Conservation (phyloP, 2,888 invertebrate genomes). For the Pyrrhosoma nymphula region DNA sequence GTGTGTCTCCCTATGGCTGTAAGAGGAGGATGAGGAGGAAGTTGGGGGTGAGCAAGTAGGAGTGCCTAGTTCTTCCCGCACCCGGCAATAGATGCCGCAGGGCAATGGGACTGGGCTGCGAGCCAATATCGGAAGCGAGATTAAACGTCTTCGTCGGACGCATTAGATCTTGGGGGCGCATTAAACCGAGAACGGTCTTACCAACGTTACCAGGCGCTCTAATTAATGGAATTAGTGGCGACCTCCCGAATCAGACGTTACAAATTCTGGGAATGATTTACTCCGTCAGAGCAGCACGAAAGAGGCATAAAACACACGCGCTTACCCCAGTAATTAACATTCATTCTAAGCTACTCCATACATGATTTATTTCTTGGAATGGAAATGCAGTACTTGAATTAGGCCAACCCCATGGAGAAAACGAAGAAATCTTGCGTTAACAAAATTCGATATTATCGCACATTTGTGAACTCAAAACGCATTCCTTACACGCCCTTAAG, state of each 20-base stretch:
- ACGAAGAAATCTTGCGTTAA: background rate
- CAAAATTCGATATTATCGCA: too few relatives aligned
- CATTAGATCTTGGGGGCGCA: slow-evolving; percentile 26
- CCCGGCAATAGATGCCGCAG: background rate
- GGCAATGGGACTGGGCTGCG: background rate
- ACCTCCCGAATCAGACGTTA: background rate
- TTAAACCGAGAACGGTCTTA: slow-evolving; percentile 13
- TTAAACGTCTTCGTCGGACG: slow-evolving; percentile 45
- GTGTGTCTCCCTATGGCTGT: background rate
- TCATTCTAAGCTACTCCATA: background rate
- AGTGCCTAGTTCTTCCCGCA: background rate
- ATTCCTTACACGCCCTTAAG: too few relatives aligned
- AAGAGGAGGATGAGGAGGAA: background rate
- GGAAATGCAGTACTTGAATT: background rate
- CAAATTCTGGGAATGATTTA: background rate
- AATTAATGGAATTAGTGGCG: slow-evolving; percentile 34
- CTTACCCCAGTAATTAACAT: background rate
- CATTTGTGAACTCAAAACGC: too few relatives aligned
- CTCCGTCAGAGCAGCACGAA: background rate
- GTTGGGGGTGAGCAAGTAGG: background rate
- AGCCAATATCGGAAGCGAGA: slow-evolving; percentile 50
- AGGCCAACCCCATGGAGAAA: background rate
- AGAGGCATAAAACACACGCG: background rate
- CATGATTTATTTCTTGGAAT: background rate
- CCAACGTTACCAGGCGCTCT: slow-evolving; percentile 15